A percentile compares a stretch with the other conserved stretches of the same genome.
phyloP scores from a whole-genome alignment of 1,140 invertebrate species.

The Holotrichia oblita region DNA sequence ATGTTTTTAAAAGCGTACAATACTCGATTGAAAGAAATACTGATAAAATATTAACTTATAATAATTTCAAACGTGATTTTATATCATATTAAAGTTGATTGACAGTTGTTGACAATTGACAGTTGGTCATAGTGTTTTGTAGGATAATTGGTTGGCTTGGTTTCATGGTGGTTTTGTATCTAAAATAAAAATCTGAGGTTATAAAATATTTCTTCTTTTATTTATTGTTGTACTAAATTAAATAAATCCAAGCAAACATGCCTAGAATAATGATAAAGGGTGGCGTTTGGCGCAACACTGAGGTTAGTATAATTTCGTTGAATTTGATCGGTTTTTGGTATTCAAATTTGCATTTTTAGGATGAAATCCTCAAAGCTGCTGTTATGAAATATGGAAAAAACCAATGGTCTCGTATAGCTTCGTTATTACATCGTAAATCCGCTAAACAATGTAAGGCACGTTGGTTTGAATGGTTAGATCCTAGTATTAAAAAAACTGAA shows the following conservation, averaged over 20 bases:
- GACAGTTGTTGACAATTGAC: no score
- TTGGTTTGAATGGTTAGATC: slow-evolving; percentile 99
- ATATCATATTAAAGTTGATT: no score
- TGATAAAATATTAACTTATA: no score
- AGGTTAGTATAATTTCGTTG: slow-evolving; percentile 72
- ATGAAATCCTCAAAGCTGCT: slow-evolving; percentile 99
- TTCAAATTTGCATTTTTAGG: slow-evolving; percentile 69
- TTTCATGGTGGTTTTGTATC: neutral
- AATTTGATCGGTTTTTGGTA: slow-evolving; percentile 22
- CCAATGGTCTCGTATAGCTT: slow-evolving; percentile 99
- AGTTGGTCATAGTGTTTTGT: neutral
- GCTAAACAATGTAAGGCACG: slow-evolving; percentile 99
- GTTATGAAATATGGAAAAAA: slow-evolving; percentile 99
- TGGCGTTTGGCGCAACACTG: slow-evolving; percentile 99
- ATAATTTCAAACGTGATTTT: no score
- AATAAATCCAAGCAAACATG: slow-evolving; percentile 71
- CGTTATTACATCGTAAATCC: slow-evolving; percentile 96
- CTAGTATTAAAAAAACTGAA: slow-evolving; percentile 99
- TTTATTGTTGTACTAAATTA: slow-evolving; percentile 12
- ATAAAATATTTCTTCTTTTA: slow-evolving; percentile 3
- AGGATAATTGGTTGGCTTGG: neutral
- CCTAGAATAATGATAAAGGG: slow-evolving; percentile 99
- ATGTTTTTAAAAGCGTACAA: no score
- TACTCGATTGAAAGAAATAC: no score
- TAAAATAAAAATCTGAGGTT: neutral